phyloP scores from a whole-genome alignment of 2,113 vertebrate genomes.

The Synchiropus splendidus region DNA sequence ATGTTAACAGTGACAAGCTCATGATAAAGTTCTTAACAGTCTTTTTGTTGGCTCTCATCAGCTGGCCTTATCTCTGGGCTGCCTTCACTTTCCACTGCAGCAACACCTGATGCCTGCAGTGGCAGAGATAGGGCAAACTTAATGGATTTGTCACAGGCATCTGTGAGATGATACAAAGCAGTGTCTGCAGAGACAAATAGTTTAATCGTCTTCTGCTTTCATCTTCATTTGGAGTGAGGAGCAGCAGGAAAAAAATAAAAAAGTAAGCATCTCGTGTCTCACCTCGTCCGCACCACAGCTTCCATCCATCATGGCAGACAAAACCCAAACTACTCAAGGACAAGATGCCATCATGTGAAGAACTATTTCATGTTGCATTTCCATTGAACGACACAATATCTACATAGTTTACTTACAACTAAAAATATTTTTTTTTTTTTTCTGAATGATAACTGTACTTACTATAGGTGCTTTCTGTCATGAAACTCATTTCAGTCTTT shows the following conservation, averaged over 20 bases:
- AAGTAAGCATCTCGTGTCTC: conserved; percentile 58
- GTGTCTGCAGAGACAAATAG: conserved; percentile 36
- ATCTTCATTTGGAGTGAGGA: conserved; percentile 63
- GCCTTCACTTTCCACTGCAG: conserved; percentile 22
- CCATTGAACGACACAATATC: too few species aligned
- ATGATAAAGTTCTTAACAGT: too few species aligned
- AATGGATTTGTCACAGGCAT: conserved; percentile 62
- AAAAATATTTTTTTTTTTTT: too few species aligned
- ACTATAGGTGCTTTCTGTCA: too few species aligned
- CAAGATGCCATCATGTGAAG: too few species aligned
- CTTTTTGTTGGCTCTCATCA: conserved; percentile 7
- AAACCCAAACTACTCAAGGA: conserved; percentile 48
- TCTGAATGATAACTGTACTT: too few species aligned
- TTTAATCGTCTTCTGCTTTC: conserved; percentile 45
- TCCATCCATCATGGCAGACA: conserved; percentile 62
- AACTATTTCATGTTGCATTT: too few species aligned
- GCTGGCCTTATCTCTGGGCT: conserved; percentile 19
- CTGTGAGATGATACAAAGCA: conserved; percentile 43
- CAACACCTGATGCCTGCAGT: conserved; percentile 47
- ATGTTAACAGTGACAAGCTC: too few species aligned
- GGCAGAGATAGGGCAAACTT: conserved; percentile 48
- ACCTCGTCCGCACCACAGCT: conserved; percentile 53
- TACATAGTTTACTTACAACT: too few species aligned
- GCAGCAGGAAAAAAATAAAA: conserved; percentile 30
- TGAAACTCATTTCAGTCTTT: too few species aligned